Evolutionary conservation across 2,797 vertebrate genomes (phyloP).

Genomic region (Sebastolobus alascanus): DNA sequence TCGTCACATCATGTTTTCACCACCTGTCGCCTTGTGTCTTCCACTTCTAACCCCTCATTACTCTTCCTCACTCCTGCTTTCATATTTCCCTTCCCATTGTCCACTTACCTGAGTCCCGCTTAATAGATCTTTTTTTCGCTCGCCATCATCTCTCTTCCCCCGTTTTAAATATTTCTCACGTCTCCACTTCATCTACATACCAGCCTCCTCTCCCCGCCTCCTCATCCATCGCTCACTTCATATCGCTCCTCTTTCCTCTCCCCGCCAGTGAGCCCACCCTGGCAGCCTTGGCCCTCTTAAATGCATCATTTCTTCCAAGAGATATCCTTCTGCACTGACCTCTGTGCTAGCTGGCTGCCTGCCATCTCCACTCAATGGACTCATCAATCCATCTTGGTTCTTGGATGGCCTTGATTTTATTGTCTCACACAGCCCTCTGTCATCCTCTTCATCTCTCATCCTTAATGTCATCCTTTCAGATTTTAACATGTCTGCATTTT

Average conservation of each 20-base stretch:
- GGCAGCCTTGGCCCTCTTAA: constrained; percentile 85
- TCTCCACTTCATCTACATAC: constrained; percentile 70
- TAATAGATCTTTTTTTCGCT: constrained; percentile 52
- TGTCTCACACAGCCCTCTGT: constrained; percentile 83
- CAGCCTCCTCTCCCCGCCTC: constrained; percentile 61
- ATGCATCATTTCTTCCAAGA: constrained; percentile 86
- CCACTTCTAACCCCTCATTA: constrained; percentile 36
- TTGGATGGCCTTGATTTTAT: constrained; percentile 88
- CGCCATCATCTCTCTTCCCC: constrained; percentile 50
- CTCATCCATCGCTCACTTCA: constrained; percentile 64
- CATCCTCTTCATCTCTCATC: constrained; percentile 83
- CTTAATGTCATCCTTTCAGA: constrained; percentile 85
- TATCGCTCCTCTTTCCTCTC: constrained; percentile 67
- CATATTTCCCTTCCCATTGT: constrained; percentile 46
- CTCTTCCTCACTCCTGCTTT: constrained; percentile 34
- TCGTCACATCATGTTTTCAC: constrained; percentile 56
- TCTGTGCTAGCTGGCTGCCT: constrained; percentile 83
- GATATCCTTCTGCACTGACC: constrained; percentile 85
- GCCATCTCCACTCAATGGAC: constrained; percentile 84
- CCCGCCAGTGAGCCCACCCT: constrained; percentile 73
- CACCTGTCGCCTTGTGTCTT: constrained; percentile 55
- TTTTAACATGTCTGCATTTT: constrained; percentile 85
- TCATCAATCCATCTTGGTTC: constrained; percentile 88
- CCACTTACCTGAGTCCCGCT: constrained; percentile 48
- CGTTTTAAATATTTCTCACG: constrained; percentile 68